Base-by-base conservation (phyloP, 1,140 invertebrate species). In the Drosophila athabasca region DNA sequence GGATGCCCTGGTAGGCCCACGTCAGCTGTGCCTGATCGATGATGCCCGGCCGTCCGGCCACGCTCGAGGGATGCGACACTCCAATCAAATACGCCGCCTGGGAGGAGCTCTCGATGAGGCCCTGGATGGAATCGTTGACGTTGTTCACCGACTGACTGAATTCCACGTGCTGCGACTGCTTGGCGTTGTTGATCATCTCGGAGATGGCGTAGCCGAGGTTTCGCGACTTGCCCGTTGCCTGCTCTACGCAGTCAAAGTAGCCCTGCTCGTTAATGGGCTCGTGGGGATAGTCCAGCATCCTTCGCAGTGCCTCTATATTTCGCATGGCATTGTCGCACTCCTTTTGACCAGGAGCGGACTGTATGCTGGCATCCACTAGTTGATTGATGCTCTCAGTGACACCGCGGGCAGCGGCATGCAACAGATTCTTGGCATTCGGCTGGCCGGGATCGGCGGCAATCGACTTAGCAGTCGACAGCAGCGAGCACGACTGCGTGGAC, bases 301-400 rank as follows among this genome's bases (percentile, higher is more conserved):
- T 95, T 15, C 95, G 94, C 92, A 97, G 95, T 44, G 96, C 95
- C 90, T 98, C 95, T 65, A 99, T 99, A 89, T 97, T 96, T 59
- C 97, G 94, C n/a, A 99, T 95, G 2, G 98, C 98, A 90, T 97
- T 98, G 88, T 98, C 98, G 92, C 98, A 99, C 89, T 99, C 98
- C 90, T 97, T 98, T 93, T 99, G 97, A 0, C 98, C 96, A 91
- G 97, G 97, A 0, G 96, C 96, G 1, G 96, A 95, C 45, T 95
- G 95, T 3, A 96, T 97, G 91, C 96, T 97, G 51, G 96, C 95
- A 92, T 96, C 96, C 72, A 97, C 95, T 43, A 99, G 92, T 74
- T 96, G 94, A 91, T 99, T 99, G 62, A 99, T 98, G 84, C 96
- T 97, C 72, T 99, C 97, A 1, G 97, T 98, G 5, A 99, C 97